Percentiles rank a stretch among this genome's conserved stretches.
Conservation (phyloP, 2,113 vertebrate species). For the Eclectus roratus region DNA sequence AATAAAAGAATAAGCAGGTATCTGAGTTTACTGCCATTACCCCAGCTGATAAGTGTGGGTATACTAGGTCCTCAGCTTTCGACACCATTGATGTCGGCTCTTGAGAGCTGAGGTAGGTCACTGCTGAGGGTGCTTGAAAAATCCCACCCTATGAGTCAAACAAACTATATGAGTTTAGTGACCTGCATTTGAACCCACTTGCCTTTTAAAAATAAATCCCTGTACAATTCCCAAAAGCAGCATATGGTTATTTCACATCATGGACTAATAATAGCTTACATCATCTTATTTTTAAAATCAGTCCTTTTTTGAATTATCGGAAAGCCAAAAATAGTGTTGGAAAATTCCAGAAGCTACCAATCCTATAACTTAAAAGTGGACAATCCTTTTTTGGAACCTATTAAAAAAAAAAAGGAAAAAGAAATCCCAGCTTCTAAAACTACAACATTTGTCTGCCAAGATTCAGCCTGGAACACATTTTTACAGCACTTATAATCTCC, state of each 20-base stretch:
- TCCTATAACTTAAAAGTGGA: constrained; percentile 31
- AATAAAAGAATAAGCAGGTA: neutral
- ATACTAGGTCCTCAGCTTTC: neutral
- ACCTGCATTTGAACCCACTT: constrained; percentile 52
- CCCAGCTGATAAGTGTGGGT: neutral
- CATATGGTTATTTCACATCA: constrained; percentile 61
- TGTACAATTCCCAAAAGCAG: constrained; percentile 47
- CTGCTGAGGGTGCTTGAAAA: neutral
- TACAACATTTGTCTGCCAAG: constrained; percentile 67
- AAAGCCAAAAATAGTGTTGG: constrained; percentile 39
- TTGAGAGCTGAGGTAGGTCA: neutral
- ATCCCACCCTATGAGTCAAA: constrained; percentile 41
- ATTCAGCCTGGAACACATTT: constrained; percentile 73
- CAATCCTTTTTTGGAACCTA: constrained; percentile 34
- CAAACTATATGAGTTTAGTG: constrained; percentile 56
- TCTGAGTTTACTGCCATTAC: neutral
- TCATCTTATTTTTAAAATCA: constrained; percentile 61
- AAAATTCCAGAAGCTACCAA: constrained; percentile 66
- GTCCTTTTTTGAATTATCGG: constrained; percentile 43
- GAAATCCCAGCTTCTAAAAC: constrained; percentile 46
- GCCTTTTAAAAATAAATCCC: constrained; percentile 63
- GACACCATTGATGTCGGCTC: neutral
- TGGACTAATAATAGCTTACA: constrained; percentile 68
- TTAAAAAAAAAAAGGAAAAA: neutral
- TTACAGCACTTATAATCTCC: constrained; percentile 75